A percentile compares a stretch with the other conserved stretches of the same genome.
phyloP scores from a whole-genome alignment of 2,888 invertebrate species.

The Phaedon cochleariae region DNA sequence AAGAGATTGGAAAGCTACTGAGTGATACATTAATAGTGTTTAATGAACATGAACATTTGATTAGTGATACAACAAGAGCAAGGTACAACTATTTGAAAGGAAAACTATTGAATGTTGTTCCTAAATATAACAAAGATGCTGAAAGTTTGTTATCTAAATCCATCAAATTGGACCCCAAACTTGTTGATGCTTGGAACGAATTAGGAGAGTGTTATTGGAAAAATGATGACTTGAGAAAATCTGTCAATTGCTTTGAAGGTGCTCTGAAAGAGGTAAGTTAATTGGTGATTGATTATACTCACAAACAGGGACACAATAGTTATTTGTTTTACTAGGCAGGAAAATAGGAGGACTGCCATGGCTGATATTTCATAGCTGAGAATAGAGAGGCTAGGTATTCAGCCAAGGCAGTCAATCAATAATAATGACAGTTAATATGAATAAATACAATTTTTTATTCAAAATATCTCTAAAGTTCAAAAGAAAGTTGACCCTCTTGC shows the following conservation, averaged over 20 bases:
- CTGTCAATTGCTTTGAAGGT: conserved; percentile 83
- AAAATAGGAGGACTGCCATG: no score
- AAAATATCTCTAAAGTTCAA: no score
- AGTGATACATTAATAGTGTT: conserved; percentile 69
- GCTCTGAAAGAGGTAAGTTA: conserved; percentile 74
- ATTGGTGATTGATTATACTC: conserved; percentile 14
- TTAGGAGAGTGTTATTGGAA: conserved; percentile 91
- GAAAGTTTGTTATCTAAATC: conserved; percentile 82
- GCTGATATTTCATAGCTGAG: no score
- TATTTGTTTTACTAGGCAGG: no score
- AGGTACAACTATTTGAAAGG: conserved; percentile 77
- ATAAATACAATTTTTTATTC: no score
- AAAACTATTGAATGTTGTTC: conserved; percentile 75
- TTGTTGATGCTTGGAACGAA: conserved; percentile 88
- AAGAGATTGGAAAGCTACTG: conserved; percentile 72
- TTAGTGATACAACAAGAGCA: conserved; percentile 43
- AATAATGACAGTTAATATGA: no score
- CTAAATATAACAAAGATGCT: conserved; percentile 74
- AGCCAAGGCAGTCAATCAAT: no score
- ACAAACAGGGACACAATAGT: no score
- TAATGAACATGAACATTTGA: conserved; percentile 71
- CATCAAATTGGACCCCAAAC: conserved; percentile 82
- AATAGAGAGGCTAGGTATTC: no score
- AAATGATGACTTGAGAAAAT: conserved; percentile 80
- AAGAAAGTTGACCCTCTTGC: no score